Base-by-base conservation (phyloP, 2,113 vertebrate genomes). In the Sigmodon hispidus region DNA sequence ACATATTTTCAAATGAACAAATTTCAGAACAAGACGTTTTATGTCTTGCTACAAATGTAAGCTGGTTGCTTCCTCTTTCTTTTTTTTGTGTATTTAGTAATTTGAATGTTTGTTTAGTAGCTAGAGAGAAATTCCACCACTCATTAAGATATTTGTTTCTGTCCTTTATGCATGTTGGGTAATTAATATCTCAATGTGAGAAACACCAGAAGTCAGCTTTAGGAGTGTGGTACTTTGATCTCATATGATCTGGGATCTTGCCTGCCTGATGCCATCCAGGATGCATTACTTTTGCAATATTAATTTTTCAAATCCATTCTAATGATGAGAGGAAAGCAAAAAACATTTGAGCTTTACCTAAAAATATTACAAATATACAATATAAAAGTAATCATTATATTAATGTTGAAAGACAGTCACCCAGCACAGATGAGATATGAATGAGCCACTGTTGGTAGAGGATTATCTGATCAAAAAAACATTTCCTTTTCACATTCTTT, bases 291-390 rank as follows among this genome's bases (percentile, higher is more conserved):
- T 72, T 89, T 75, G 34, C 9, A 70, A 26, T 87, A 50, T 73
- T 85, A 57, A n/a, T 80, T 73, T 86, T 52, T 11, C 17, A 96
- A 63, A 69, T 52, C 26, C 24, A 29, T 85, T 93, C 19, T 63
- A 79, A 76, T 1, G 16, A 75, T 29, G 13, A 15, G 36, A 16
- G n/a, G n/a, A 69, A 95, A 50, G 13, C 43, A 73, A 7, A 84
- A 70, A 57, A 57, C 59, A 83, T 19, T 87, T 94, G 75, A 75
- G 29, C 55, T 87, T 65, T 76, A 48, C 5, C 55, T 69, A 80
- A 85, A 81, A 84, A 8, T 45, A 77, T 40, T 57, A 34, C 17
- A 97, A 26, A 96, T 94, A 22, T 80, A 70, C 21, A 92, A 31
- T 22, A 40, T 17, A 80, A 48, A n/a, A 3, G 34, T 84, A 76